These are phyloP conservation scores for Alces alces DNA, from an alignment of 2,113 vertebrate genomes.

Conservation along the genomic window DNA sequence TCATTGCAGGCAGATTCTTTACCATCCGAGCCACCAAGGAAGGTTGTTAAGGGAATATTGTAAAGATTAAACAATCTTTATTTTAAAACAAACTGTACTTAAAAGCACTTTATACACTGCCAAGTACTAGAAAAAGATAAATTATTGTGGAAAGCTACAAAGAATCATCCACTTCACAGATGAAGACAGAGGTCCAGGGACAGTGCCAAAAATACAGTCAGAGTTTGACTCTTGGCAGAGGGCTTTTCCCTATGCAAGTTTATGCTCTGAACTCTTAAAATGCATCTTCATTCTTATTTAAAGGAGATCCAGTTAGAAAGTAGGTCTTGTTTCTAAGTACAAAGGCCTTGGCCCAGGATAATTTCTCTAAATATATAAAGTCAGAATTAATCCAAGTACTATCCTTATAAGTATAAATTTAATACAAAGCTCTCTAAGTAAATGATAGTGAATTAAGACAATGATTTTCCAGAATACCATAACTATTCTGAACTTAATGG, in stretches of 20 bases:
- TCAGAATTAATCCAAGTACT: neutral
- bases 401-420: neutral
- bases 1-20: neutral
- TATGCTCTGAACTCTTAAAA: neutral
- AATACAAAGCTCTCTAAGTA: neutral
- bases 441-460: neutral
- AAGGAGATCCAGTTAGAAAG: neutral
- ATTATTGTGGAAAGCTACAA: neutral
- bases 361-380: neutral
- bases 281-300: neutral
- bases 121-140: neutral
- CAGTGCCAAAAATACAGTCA: accelerated
- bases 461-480: neutral
- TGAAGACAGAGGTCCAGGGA: neutral
- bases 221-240: neutral
- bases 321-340: neutral
- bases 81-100: neutral
- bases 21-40: neutral
- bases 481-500: neutral
- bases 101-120: neutral
- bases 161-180: neutral
- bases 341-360: neutral
- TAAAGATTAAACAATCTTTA: neutral
- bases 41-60: neutral
- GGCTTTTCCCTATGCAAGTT: neutral